These are phyloP conservation scores for Psilopogon haemacephalus DNA, from an alignment of 2,113 vertebrate genomes.

Conservation along the genomic window DNA sequence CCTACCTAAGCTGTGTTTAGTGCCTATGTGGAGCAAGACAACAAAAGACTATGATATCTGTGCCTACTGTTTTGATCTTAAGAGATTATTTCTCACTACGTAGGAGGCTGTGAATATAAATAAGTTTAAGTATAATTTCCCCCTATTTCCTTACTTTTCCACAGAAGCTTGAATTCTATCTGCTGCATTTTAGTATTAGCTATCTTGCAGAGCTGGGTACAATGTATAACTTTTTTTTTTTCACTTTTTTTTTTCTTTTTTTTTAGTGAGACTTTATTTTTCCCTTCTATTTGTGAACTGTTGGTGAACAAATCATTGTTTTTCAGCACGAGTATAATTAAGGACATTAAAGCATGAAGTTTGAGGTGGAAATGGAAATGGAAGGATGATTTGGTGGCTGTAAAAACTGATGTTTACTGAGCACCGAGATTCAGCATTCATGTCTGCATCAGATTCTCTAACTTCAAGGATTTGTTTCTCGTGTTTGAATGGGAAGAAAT, in stretches of 20 bases:
- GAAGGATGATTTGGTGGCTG: not conserved
- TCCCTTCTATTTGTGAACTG: not conserved
- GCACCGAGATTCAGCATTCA: not conserved
- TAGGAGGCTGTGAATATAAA: slow-evolving; percentile 9
- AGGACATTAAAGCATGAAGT: not conserved
- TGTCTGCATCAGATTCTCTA: not conserved
- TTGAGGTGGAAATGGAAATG: not conserved
- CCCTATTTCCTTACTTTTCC: not conserved
- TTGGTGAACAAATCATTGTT: not conserved
- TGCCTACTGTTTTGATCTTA: not conserved
- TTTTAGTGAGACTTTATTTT: not conserved
- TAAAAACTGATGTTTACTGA: not conserved
- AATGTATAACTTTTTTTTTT: not conserved
- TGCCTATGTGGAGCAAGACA: not conserved
- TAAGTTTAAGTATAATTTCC: slow-evolving; percentile 20
- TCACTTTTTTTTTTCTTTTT: not conserved
- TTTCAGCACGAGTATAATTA: slow-evolving; percentile 26
- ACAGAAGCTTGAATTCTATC: not conserved
- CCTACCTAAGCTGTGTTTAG: not conserved
- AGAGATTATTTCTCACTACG: not conserved
- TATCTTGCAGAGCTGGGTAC: not conserved
- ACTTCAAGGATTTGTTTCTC: slow-evolving; percentile 32
- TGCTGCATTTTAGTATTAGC: not conserved
- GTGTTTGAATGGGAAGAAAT: not conserved
- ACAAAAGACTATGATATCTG: not conserved